Percentiles rank a stretch among this genome's conserved stretches.
Conservation (phyloP, 2,888 invertebrate genomes). For the Synanthedon tipuliformis region DNA sequence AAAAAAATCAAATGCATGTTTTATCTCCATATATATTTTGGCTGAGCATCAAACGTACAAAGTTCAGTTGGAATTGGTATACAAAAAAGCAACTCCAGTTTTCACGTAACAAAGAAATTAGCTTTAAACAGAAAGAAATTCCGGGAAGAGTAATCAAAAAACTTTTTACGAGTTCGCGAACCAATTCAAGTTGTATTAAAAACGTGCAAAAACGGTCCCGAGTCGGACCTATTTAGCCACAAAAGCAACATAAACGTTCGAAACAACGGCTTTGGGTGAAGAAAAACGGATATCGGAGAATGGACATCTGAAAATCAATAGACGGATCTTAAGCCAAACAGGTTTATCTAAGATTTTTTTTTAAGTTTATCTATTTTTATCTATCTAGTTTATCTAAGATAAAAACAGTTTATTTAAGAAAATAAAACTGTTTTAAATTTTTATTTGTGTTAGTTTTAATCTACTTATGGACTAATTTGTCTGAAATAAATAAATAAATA, state of each 20-base stretch:
- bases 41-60: too few relatives aligned
- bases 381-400: too few relatives aligned
- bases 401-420: too few relatives aligned
- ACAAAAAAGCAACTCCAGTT: not conserved
- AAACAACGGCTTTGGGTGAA: not conserved
- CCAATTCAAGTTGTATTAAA: conserved; percentile 8
- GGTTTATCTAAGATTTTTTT: too few relatives aligned
- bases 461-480: too few relatives aligned
- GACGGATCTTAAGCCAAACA: too few relatives aligned
- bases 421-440: too few relatives aligned
- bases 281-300: not conserved
- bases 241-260: conserved; percentile 3
- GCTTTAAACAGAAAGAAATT: not conserved
- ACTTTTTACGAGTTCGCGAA: conserved; percentile 9
- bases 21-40: too few relatives aligned
- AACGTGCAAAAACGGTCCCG: conserved; percentile 10
- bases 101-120: not conserved
- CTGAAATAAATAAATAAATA: too few relatives aligned
- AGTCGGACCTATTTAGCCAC: conserved; percentile 10
- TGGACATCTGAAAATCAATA: not conserved
- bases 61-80: not conserved
- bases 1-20: too few relatives aligned
- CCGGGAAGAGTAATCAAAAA: conserved; percentile 8
- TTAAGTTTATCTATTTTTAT: too few relatives aligned
- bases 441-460: too few relatives aligned